These are phyloP conservation scores for Leptarthrus brevirostris DNA, from an alignment of 2,888 invertebrate genomes.

Conservation along the genomic window DNA sequence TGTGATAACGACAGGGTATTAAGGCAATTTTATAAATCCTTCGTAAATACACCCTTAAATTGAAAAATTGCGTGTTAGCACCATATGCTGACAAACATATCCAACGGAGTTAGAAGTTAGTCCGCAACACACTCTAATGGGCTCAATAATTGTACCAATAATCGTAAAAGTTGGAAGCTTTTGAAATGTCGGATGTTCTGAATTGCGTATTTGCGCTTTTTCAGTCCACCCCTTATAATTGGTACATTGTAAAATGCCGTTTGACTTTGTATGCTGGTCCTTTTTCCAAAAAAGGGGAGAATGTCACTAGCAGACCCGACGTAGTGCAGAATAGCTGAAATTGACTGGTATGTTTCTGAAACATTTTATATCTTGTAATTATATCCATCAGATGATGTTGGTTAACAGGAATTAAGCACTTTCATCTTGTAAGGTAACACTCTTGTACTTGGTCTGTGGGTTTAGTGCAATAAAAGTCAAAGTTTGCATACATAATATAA, in stretches of 20 bases:
- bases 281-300: conserved; percentile 7
- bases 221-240: conserved; percentile 8
- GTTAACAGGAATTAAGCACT: too few species aligned
- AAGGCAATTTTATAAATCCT: conserved; percentile 41
- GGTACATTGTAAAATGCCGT: conserved; percentile 19
- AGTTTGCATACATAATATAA: too few species aligned
- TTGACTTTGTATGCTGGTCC: not conserved
- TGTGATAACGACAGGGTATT: conserved; percentile 34
- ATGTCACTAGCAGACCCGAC: too few species aligned
- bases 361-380: too few species aligned
- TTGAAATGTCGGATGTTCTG: conserved; percentile 49
- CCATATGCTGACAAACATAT: conserved; percentile 21
- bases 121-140: conserved; percentile 41
- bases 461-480: too few species aligned
- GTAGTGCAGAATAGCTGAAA: too few species aligned
- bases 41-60: conserved; percentile 34
- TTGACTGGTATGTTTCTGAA: too few species aligned
- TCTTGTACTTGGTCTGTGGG: too few species aligned
- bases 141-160: conserved; percentile 53
- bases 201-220: conserved; percentile 46
- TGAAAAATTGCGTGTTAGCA: conserved; percentile 40
- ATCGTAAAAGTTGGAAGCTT: conserved; percentile 50
- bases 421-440: too few species aligned
- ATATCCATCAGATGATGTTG: too few species aligned
- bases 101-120: conserved; percentile 6